Evolutionary conservation across 2,797 vertebrate species (phyloP).

Genomic region (Pterois miles): DNA sequence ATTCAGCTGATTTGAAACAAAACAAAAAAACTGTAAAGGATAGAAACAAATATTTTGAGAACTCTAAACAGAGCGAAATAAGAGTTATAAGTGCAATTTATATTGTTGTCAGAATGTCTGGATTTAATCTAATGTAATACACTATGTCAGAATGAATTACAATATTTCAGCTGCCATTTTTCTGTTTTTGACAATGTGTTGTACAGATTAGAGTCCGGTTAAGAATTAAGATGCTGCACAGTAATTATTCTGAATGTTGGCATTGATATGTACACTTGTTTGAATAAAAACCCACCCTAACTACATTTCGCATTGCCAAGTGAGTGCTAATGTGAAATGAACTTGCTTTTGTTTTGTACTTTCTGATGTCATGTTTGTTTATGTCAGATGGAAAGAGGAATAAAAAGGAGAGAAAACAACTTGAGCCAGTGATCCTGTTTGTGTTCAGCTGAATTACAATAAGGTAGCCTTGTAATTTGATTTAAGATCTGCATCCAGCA

Average conservation of each 20-base stretch:
- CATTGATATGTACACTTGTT: conserved; percentile 15
- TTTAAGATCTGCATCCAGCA: conserved; percentile 45
- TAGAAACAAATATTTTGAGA: conserved; percentile 6
- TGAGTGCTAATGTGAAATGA: conserved; percentile 51
- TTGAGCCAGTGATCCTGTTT: background rate
- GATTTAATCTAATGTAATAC: conserved; percentile 22
- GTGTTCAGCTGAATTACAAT: background rate
- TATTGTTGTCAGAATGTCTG: conserved; percentile 31
- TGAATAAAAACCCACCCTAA: background rate
- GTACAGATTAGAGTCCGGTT: conserved; percentile 21
- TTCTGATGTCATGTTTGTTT: conserved; percentile 63
- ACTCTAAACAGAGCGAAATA: background rate
- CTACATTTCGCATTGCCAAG: conserved; percentile 37
- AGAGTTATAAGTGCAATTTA: conserved; percentile 33
- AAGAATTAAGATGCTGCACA: conserved; percentile 27
- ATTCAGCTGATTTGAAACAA: conserved; percentile 3
- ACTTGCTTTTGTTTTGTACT: conserved; percentile 56
- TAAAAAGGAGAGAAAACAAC: conserved; percentile 30
- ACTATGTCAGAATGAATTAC: conserved; percentile 13
- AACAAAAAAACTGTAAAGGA: background rate
- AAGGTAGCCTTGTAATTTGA: background rate
- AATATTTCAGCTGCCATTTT: conserved; percentile 7
- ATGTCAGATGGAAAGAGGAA: conserved; percentile 50
- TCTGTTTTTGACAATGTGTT: conserved; percentile 44
- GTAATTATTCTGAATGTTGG: conserved; percentile 42